Conservation (phyloP, 2,797 vertebrate species). For the Anguilla anguilla region DNA sequence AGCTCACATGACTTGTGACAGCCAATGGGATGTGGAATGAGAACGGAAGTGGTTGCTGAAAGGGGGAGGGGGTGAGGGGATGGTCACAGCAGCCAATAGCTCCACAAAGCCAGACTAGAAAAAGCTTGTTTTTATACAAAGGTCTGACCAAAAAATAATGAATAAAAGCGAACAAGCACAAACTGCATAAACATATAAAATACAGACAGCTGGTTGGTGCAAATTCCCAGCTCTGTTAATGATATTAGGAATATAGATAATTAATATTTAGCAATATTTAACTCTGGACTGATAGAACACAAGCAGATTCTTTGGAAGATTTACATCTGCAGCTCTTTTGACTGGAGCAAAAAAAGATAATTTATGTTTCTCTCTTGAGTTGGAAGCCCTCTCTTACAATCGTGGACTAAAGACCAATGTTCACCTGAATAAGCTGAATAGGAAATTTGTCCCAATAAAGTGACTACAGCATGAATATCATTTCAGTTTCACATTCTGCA, state of each 20-base stretch:
- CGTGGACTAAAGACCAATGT: background rate
- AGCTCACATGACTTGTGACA: background rate
- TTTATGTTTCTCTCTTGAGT: background rate
- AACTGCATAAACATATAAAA: constrained; percentile 7
- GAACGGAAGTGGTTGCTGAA: background rate
- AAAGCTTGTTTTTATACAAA: background rate
- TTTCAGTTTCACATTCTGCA: background rate
- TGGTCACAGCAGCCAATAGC: background rate
- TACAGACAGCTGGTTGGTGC: background rate
- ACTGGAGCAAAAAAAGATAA: background rate
- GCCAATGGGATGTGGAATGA: constrained; percentile 8
- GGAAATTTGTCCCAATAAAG: constrained; percentile 12
- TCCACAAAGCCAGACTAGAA: background rate
- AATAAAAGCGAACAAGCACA: constrained; percentile 6
- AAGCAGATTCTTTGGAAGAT: constrained; percentile 18
- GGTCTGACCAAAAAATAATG: background rate
- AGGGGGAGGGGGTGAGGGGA: background rate
- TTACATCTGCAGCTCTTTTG: constrained; percentile 21
- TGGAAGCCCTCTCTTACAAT: constrained; percentile 19
- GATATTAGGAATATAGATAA: background rate
- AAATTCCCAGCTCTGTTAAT: background rate
- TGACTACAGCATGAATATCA: background rate
- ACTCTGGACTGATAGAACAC: constrained; percentile 25
- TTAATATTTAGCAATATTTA: constrained; percentile 35
- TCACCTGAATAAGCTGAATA: background rate